Evolutionary conservation across 2,797 vertebrate species (phyloP).

Genomic region (Odontamblyopus lacepedii): DNA sequence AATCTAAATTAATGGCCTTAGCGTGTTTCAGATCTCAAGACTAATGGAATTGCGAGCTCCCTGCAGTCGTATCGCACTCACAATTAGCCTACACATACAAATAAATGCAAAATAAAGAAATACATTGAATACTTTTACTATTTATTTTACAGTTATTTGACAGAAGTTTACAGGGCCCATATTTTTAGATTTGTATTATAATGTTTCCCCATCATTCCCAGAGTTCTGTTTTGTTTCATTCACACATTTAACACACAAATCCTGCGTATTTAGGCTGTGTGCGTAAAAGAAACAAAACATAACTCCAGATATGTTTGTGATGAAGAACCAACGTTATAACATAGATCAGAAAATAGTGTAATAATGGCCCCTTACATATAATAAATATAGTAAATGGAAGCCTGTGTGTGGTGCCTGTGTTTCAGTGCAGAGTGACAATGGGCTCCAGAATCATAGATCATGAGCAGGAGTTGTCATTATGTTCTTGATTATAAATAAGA

Average conservation of each 20-base stretch:
- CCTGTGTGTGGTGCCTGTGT: background rate
- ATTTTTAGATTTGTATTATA: too few species aligned
- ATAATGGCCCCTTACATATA: background rate
- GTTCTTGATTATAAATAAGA: constrained; percentile 55
- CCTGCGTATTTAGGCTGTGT: too few species aligned
- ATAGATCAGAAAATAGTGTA: too few species aligned
- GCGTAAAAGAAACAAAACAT: too few species aligned
- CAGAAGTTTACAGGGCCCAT: too few species aligned
- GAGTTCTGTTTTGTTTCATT: too few species aligned
- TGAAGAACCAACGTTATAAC: too few species aligned
- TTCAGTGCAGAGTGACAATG: constrained; percentile 14
- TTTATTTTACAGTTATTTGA: too few species aligned
- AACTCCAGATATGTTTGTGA: too few species aligned
- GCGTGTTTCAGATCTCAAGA: constrained; percentile 56
- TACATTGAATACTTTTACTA: too few species aligned
- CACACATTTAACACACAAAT: too few species aligned
- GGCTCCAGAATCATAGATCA: constrained; percentile 56
- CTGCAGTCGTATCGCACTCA: constrained; percentile 21
- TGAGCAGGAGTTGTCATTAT: constrained; percentile 35
- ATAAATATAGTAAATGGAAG: background rate
- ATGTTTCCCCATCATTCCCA: too few species aligned
- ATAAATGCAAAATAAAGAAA: background rate
- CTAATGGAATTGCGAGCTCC: constrained; percentile 60
- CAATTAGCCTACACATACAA: constrained; percentile 12
- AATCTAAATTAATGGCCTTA: constrained; percentile 72